phyloP scores from a whole-genome alignment of 2,888 invertebrate species.

The Tipula vernalis region DNA sequence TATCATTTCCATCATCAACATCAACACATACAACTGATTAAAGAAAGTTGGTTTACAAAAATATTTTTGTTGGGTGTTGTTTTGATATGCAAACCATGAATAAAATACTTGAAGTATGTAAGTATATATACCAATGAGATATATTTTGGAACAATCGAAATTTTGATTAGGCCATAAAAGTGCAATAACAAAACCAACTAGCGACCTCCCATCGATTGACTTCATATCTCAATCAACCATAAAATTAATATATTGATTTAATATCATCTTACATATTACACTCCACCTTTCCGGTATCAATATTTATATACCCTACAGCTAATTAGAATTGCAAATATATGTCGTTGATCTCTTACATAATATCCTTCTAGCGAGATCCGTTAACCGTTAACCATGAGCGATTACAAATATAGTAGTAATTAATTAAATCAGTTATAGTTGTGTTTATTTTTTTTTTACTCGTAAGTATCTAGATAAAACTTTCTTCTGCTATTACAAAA shows the following conservation, averaged over 20 bases:
- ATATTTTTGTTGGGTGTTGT: background rate
- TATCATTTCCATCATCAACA: background rate
- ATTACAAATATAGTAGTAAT: too few relatives aligned
- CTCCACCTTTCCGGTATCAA: background rate
- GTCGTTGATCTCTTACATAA: background rate
- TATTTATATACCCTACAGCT: background rate
- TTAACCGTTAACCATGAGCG: too few relatives aligned
- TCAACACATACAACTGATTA: background rate
- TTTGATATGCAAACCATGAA: background rate
- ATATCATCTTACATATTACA: background rate
- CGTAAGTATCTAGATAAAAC: background rate
- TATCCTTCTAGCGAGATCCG: too few relatives aligned
- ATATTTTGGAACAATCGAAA: background rate
- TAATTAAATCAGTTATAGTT: too few relatives aligned
- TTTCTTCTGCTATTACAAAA: background rate
- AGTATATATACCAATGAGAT: background rate
- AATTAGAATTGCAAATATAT: background rate
- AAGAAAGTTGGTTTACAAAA: background rate
- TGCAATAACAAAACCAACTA: background rate
- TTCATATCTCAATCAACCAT: too few relatives aligned
- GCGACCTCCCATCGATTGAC: too few relatives aligned
- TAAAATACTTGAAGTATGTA: background rate
- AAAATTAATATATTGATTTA: too few relatives aligned
- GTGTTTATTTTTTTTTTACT: background rate
- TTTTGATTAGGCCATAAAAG: background rate